These are phyloP conservation scores for Egretta garzetta DNA, from an alignment of 2,113 vertebrate genomes.

Conservation along the genomic window DNA sequence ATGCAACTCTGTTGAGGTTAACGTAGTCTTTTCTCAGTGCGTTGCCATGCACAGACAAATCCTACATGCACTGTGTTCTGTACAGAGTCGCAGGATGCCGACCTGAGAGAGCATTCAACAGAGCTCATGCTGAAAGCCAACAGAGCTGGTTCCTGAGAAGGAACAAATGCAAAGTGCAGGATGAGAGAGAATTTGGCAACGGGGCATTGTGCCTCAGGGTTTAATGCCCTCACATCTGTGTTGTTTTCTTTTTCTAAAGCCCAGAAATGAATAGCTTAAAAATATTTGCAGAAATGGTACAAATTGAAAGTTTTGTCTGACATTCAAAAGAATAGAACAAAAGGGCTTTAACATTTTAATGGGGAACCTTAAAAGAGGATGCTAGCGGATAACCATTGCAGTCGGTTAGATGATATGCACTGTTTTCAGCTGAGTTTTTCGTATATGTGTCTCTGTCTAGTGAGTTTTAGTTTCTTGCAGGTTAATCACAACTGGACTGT, in stretches of 20 bases:
- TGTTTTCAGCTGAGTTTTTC: background rate
- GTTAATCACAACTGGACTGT: background rate
- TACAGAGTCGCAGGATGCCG: rapidly evolving
- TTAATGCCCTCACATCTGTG: background rate
- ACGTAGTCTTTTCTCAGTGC: background rate
- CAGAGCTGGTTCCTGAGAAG: background rate
- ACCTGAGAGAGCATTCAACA: background rate
- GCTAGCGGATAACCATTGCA: background rate
- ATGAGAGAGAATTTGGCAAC: background rate
- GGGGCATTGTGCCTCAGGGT: background rate
- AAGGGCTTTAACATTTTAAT: background rate
- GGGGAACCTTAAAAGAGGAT: background rate
- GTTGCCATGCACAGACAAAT: background rate
- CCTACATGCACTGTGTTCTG: background rate
- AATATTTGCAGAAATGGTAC: background rate
- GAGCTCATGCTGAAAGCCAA: rapidly evolving
- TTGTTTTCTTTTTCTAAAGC: background rate
- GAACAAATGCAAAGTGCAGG: background rate
- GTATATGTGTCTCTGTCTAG: background rate
- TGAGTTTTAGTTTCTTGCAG: background rate
- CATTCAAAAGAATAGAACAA: background rate
- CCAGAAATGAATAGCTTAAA: background rate
- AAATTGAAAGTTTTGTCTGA: background rate
- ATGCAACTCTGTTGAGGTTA: background rate
- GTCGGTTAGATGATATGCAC: background rate